These are phyloP conservation scores for Pseudolaguvia tuberculata DNA, from an alignment of 2,113 vertebrate species.

Conservation along the genomic window DNA sequence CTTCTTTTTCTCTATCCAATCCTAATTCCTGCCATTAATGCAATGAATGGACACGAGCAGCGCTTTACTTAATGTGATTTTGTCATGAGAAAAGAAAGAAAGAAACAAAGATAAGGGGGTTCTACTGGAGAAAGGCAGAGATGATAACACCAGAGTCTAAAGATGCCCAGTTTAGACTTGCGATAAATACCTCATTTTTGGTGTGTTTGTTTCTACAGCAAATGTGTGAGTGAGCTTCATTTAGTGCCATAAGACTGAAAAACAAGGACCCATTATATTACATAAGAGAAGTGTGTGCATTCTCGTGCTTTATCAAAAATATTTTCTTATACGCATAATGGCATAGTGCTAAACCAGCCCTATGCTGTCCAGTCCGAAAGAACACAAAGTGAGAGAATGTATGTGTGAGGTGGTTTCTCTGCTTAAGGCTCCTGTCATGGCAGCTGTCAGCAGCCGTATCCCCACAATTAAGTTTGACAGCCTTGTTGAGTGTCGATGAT, in stretches of 20 bases:
- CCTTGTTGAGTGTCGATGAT: conserved; percentile 59
- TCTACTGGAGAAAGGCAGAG: conserved; percentile 59
- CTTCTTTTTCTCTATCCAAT: conserved; percentile 59
- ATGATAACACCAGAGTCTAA: conserved; percentile 54
- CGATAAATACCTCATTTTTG: conserved; percentile 45
- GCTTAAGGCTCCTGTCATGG: conserved; percentile 52
- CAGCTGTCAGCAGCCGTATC: conserved; percentile 67
- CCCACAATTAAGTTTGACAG: conserved; percentile 69
- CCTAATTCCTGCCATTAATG: conserved; percentile 74
- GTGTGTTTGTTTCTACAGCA: conserved; percentile 39
- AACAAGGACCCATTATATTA: conserved; percentile 39
- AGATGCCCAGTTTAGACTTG: conserved; percentile 41
- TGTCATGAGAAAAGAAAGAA: conserved; percentile 47
- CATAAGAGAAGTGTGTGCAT: conserved; percentile 2
- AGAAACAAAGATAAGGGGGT: conserved; percentile 64
- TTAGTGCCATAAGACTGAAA: conserved; percentile 55
- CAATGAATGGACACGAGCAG: conserved; percentile 60
- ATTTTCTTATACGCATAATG: conserved; percentile 20
- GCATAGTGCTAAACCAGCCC: conserved; percentile 16
- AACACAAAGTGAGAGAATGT: conserved; percentile 23
- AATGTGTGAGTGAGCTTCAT: conserved; percentile 16
- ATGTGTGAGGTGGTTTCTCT: conserved; percentile 35
- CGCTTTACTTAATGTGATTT: conserved; percentile 74
- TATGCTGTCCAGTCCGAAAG: conserved; percentile 7
- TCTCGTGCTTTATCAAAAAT: conserved; percentile 25